Evolutionary conservation across 2,888 invertebrate genomes (phyloP).

Genomic region (Entomobrya multifasciata): DNA sequence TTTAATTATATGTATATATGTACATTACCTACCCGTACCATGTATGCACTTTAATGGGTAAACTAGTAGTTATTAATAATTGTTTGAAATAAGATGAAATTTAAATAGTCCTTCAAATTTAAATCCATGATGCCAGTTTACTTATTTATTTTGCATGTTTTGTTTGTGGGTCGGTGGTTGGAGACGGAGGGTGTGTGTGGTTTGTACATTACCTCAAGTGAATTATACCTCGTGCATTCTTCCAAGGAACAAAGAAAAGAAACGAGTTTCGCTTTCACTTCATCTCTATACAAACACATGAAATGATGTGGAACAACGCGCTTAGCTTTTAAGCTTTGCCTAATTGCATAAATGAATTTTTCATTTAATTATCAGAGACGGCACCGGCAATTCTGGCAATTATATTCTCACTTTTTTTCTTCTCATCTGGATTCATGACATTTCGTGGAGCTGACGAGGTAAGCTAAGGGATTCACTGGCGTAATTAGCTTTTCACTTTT

Average conservation of each 20-base stretch:
- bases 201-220: too few relatives aligned
- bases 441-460: constrained; percentile 77
- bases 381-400: constrained; percentile 70
- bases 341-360: constrained; percentile 37
- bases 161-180: too few relatives aligned
- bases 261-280: background rate
- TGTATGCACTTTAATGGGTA: background rate
- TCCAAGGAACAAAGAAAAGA: background rate
- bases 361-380: constrained; percentile 69
- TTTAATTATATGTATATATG: too few relatives aligned
- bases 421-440: constrained; percentile 76
- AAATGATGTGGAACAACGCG: too few relatives aligned
- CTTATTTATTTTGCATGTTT: too few relatives aligned
- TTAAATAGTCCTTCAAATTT: too few relatives aligned
- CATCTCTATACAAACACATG: background rate
- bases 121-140: too few relatives aligned
- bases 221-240: background rate
- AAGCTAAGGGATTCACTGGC: constrained; percentile 46
- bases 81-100: too few relatives aligned
- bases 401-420: constrained; percentile 74
- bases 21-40: background rate
- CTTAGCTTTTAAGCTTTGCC: background rate
- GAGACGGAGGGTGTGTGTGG: too few relatives aligned
- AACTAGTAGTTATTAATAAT: background rate
- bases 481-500: constrained; percentile 38